These are phyloP conservation scores for Rhagoletis pomonella DNA, from an alignment of 1,140 invertebrate genomes.

Conservation along the genomic window DNA sequence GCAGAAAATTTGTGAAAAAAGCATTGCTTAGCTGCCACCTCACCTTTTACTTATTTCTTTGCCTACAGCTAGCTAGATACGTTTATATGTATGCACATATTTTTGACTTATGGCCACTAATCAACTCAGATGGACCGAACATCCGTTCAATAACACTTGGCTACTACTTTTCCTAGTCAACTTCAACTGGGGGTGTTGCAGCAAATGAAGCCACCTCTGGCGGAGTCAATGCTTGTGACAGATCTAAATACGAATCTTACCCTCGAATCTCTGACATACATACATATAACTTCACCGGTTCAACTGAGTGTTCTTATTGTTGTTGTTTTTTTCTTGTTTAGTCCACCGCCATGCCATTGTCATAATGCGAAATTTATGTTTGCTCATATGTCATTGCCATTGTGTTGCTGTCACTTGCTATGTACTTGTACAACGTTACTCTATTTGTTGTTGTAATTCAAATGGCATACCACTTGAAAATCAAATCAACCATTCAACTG, in stretches of 20 bases:
- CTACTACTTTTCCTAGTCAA: slow-evolving; percentile 1
- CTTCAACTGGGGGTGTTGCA: neutral
- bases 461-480: slow-evolving; percentile 71
- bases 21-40: no score
- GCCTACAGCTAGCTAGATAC: neutral
- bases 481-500: slow-evolving; percentile 74
- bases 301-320: neutral
- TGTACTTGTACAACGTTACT: neutral
- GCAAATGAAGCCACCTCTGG: neutral
- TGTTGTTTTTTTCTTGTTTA: neutral
- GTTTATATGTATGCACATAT: neutral
- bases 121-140: slow-evolving; percentile 64
- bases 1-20: no score
- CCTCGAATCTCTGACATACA: neutral
- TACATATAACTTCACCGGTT: neutral
- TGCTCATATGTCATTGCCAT: slow-evolving; percentile 49
- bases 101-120: slow-evolving; percentile 72
- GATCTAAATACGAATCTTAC: neutral
- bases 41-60: no score
- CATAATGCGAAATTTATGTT: slow-evolving; percentile 47
- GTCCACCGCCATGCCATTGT: neutral
- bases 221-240: neutral
- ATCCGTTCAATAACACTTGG: slow-evolving; percentile 53
- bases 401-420: slow-evolving; percentile 28
- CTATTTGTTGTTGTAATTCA: slow-evolving; percentile 1